phyloP scores from a whole-genome alignment of 2,888 invertebrate genomes.

The Azorinus chamasolen region DNA sequence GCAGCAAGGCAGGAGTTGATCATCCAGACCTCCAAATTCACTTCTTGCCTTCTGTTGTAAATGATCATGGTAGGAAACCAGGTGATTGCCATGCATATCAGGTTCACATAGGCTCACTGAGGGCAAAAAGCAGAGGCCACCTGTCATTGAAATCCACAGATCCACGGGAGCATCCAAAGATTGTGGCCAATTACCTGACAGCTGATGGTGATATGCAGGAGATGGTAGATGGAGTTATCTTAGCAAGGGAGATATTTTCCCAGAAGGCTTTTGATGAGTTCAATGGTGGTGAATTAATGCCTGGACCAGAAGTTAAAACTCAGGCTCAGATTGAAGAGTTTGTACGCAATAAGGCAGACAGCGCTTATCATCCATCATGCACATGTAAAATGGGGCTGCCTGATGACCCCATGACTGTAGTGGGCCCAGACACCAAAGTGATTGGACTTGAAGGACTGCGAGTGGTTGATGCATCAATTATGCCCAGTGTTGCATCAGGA shows the following conservation, averaged over 20 bases:
- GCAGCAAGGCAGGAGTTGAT: slow-evolving; percentile 81
- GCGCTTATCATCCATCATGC: slow-evolving; percentile 93
- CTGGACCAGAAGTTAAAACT: slow-evolving; percentile 77
- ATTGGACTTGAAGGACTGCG: slow-evolving; percentile 89
- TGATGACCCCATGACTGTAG: slow-evolving; percentile 88
- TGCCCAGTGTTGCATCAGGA: slow-evolving; percentile 92
- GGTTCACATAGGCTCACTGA: slow-evolving; percentile 88
- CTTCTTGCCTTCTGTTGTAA: slow-evolving; percentile 87
- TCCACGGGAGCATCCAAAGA: slow-evolving; percentile 92
- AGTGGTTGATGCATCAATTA: slow-evolving; percentile 93
- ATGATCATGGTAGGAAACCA: slow-evolving; percentile 87
- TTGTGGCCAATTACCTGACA: slow-evolving; percentile 96
- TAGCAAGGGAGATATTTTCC: slow-evolving; percentile 83
- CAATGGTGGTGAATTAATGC: slow-evolving; percentile 78
- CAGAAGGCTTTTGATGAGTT: slow-evolving; percentile 85
- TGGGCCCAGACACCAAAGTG: slow-evolving; percentile 88
- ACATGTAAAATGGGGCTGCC: slow-evolving; percentile 91
- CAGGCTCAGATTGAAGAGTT: slow-evolving; percentile 86
- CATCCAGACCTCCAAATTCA: slow-evolving; percentile 88
- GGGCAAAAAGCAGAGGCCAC: slow-evolving; percentile 94
- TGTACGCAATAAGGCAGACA: slow-evolving; percentile 84
- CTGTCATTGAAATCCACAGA: slow-evolving; percentile 92
- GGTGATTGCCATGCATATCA: slow-evolving; percentile 87
- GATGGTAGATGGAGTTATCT: slow-evolving; percentile 77
- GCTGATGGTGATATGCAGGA: slow-evolving; percentile 88